Base-by-base conservation (phyloP, 2,888 invertebrate species). In the Yponomeuta malinellus region DNA sequence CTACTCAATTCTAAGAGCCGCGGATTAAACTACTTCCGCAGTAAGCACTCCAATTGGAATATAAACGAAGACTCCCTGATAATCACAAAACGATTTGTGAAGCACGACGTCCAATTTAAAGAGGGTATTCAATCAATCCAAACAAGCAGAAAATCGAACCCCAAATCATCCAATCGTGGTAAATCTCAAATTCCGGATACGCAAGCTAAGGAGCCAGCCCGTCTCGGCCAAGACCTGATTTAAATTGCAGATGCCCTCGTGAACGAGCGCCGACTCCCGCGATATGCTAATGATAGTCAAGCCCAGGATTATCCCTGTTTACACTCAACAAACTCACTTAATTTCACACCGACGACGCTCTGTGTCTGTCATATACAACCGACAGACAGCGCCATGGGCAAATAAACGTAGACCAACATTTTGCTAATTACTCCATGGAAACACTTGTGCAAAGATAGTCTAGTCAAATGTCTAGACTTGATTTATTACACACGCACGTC, bases 311-410 rank as follows among this genome's bases (percentile, higher is more conserved):
- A 92, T 91, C 90, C 90, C 90, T 90, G 90, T 92, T 91, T 91
- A 92, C 91, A 90, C 90, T 90, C 90, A 90, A 90, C 91, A 90
- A 92, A 92, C 90, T 90, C 88, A 90, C 90, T 92, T 92, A 90
- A 92, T 90, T 91, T 92, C 83, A 82, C 83, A 81, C 85, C 85
- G 86, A 88, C 87, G 86, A 86, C 83, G 82, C 79, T 81, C 84
- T 85, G 85, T 86, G 85, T 85, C 86, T 82, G 82, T 80, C 80
- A 76, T 77, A 72, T 74, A 75, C 68, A 73, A 73, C 73, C 73
- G 75, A 75, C 75, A 74, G 73, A 52, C 69, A 75, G 43, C 43
- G 43, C 8, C 43, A 77, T 75, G 74, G 73, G 52, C 71, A 65
- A 74, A 77, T 73, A 75, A 76, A 77, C 75, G 75, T 74, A 73